Conservation (phyloP, 2,113 vertebrate species). For the Psephotus haematonotus region DNA sequence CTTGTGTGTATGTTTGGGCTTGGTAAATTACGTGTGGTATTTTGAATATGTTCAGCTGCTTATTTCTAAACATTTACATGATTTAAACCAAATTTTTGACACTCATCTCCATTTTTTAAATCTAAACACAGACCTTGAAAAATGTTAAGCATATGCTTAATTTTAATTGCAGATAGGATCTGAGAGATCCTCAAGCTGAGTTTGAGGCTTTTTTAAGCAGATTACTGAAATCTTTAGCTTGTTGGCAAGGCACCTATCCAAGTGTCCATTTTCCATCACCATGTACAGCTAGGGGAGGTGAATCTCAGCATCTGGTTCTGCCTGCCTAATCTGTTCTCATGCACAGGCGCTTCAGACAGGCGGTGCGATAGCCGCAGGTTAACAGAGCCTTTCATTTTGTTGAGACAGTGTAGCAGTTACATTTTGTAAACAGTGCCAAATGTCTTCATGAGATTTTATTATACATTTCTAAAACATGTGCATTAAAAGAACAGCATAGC, state of each 20-base stretch:
- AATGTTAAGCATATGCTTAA: background rate
- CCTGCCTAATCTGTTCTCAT: background rate
- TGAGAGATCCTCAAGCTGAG: background rate
- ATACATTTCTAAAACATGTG: background rate
- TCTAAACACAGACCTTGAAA: background rate
- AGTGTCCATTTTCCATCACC: background rate
- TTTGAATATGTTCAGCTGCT: background rate
- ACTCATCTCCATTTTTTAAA: background rate
- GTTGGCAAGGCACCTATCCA: background rate
- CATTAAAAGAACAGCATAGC: background rate
- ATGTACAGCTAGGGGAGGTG: background rate
- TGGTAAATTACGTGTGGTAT: background rate
- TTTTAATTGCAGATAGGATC: background rate
- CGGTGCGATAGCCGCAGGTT: fast-evolving
- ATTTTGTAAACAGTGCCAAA: background rate
- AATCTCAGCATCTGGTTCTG: background rate
- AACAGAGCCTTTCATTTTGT: background rate
- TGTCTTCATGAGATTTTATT: background rate
- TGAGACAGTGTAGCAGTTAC: background rate
- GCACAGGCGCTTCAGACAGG: background rate
- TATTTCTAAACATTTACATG: slow-evolving; percentile 36
- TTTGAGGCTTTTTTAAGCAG: background rate
- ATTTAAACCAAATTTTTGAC: background rate
- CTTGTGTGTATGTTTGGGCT: background rate
- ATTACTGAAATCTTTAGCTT: background rate